A percentile compares a stretch with the other conserved stretches of the same genome.
These are phyloP conservation scores for Liolophura sinensis DNA, from an alignment of 1,140 invertebrate genomes.

Conservation along the genomic window DNA sequence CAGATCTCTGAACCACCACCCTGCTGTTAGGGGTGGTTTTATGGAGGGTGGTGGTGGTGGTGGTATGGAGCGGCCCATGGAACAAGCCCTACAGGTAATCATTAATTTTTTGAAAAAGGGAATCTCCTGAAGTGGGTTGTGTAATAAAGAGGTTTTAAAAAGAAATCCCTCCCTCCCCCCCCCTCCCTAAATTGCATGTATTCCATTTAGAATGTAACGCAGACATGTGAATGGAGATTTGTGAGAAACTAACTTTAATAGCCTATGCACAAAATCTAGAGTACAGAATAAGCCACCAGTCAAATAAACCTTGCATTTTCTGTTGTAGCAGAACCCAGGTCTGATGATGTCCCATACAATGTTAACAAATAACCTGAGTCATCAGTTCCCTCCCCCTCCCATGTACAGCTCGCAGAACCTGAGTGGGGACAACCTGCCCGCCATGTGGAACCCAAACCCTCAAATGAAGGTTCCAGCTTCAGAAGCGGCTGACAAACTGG, in stretches of 20 bases:
- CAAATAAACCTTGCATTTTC: not conserved
- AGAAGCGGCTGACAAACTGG: conserved; percentile 25
- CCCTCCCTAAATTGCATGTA: too few species aligned
- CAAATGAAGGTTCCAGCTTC: conserved; percentile 22
- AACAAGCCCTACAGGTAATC: not conserved
- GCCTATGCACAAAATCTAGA: too few species aligned
- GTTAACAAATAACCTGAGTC: conserved; percentile 14
- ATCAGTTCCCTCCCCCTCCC: conserved; percentile 6
- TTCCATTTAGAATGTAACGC: too few species aligned
- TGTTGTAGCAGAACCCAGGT: conserved; percentile 9
- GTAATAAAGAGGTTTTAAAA: not conserved
- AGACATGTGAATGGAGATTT: too few species aligned
- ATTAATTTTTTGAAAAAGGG: not conserved
- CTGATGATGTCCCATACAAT: conserved; percentile 11
- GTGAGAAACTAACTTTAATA: too few species aligned
- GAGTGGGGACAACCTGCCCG: conserved; percentile 16
- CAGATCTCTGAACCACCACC: conserved; percentile 2
- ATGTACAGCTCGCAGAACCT: conserved; percentile 13
- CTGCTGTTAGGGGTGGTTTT: conserved; percentile 13
- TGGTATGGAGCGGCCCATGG: conserved; percentile 1
- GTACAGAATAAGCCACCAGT: too few species aligned
- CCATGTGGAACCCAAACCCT: conserved; percentile 15
- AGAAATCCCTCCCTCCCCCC: too few species aligned
- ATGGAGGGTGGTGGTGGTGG: conserved; percentile 15
- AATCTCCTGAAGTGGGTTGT: conserved; percentile 11